Conservation (phyloP, 2,113 vertebrate species). For the Columba janthina region DNA sequence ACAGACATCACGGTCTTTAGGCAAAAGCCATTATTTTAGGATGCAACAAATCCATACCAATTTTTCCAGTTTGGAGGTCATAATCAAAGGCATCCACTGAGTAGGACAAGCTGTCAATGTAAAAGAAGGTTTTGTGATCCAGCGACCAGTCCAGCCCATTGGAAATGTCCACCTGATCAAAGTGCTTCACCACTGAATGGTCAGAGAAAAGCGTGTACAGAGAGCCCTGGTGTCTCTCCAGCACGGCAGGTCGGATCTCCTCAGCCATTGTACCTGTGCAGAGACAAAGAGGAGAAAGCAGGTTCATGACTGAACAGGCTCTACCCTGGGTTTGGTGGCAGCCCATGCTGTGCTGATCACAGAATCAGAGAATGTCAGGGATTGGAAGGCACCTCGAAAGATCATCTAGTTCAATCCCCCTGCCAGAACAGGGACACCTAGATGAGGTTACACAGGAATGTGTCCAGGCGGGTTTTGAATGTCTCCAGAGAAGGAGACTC, state of each 20-base stretch:
- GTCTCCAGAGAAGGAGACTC: no score
- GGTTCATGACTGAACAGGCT: neutral
- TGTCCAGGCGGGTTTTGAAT: no score
- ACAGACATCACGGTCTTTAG: neutral
- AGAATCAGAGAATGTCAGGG: no score
- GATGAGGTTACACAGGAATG: no score
- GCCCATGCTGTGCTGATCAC: neutral
- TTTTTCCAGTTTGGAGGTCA: constrained; percentile 80
- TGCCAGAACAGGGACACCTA: no score
- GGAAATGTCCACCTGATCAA: constrained; percentile 90
- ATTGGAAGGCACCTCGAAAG: no score
- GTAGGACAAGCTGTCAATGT: constrained; percentile 90
- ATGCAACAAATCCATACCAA: constrained; percentile 70
- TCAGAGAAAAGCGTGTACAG: constrained; percentile 78
- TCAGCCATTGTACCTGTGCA: constrained; percentile 84
- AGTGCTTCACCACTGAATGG: constrained; percentile 80
- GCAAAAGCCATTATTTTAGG: neutral
- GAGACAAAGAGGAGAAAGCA: neutral
- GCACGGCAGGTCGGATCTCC: constrained; percentile 77
- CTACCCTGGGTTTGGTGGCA: neutral
- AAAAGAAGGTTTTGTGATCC: constrained; percentile 89
- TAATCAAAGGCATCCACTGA: constrained; percentile 92
- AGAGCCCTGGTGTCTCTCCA: constrained; percentile 82
- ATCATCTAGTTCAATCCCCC: no score
- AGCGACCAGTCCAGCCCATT: constrained; percentile 95